Percentiles rank a stretch among this genome's conserved stretches.
phyloP scores from a whole-genome alignment of 2,113 vertebrate species.

The Perca fluviatilis region DNA sequence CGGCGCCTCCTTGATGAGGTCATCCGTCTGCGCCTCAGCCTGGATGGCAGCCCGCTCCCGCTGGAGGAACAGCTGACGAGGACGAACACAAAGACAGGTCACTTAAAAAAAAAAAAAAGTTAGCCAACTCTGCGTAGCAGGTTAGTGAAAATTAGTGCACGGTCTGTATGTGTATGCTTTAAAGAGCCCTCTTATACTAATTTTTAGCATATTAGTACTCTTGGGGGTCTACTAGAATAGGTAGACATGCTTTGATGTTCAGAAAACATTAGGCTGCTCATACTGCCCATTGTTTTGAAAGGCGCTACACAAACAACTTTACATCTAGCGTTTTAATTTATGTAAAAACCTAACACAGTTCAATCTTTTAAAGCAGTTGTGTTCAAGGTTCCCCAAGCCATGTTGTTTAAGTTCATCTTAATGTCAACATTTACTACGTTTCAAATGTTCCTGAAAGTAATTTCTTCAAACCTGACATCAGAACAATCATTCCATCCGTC shows the following conservation, averaged over 20 bases:
- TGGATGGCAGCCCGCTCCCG: conserved; percentile 92
- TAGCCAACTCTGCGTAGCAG: no score
- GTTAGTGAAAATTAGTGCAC: no score
- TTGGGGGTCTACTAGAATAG: no score
- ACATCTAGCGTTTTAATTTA: neutral
- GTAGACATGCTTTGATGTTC: no score
- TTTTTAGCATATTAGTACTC: no score
- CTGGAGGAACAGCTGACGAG: conserved; percentile 92
- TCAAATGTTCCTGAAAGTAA: neutral
- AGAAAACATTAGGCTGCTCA: no score
- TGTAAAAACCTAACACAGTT: neutral
- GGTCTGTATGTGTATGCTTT: no score
- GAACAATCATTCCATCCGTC: neutral
- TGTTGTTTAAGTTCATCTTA: neutral
- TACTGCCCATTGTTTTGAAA: no score
- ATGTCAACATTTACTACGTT: neutral
- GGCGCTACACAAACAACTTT: neutral
- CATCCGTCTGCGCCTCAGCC: conserved; percentile 97
- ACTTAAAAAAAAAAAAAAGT: no score
- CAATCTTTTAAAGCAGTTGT: neutral
- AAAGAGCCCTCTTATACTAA: no score
- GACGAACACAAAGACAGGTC: neutral
- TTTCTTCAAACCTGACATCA: neutral
- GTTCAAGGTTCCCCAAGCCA: neutral
- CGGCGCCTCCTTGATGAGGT: conserved; percentile 95